Conservation (phyloP, 2,113 vertebrate genomes). For the Reinhardtius hippoglossoides region DNA sequence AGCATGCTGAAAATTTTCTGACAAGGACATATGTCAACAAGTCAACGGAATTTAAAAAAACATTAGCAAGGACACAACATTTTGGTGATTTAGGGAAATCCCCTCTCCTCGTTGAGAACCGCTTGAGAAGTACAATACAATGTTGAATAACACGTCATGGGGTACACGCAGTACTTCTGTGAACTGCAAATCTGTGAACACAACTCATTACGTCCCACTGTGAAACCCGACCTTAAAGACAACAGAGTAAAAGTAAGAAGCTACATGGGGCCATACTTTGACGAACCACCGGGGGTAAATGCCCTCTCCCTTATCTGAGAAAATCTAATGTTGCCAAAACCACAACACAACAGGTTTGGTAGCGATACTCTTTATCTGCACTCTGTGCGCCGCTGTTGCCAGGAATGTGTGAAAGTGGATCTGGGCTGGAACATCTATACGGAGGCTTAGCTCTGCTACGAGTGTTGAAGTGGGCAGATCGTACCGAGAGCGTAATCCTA, state of each 20-base stretch:
- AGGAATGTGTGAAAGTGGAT: constrained; percentile 74
- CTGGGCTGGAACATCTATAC: constrained; percentile 44
- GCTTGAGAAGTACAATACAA: background rate
- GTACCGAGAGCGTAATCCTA: constrained; percentile 36
- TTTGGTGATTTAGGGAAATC: constrained; percentile 15
- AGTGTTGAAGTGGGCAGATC: constrained; percentile 35
- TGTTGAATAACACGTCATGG: constrained; percentile 23
- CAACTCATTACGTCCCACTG: constrained; percentile 39
- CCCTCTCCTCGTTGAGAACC: background rate
- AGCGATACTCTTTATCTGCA: constrained; percentile 66
- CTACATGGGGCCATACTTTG: constrained; percentile 33
- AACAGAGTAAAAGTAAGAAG: constrained; percentile 46
- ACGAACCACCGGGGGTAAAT: constrained; percentile 53
- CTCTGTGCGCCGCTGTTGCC: constrained; percentile 51
- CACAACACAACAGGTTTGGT: constrained; percentile 67
- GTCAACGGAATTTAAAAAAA: background rate
- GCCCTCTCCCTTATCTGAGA: constrained; percentile 58
- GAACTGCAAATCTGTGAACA: constrained; percentile 52
- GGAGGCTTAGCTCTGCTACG: constrained; percentile 40
- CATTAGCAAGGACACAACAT: background rate
- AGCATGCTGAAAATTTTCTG: constrained; percentile 7
- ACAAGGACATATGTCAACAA: constrained; percentile 14
- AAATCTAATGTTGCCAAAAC: constrained; percentile 72
- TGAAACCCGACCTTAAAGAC: constrained; percentile 56
- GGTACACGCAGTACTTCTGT: constrained; percentile 18